Evolutionary conservation across 2,888 invertebrate genomes (phyloP).

Genomic region (Acleris cristana): DNA sequence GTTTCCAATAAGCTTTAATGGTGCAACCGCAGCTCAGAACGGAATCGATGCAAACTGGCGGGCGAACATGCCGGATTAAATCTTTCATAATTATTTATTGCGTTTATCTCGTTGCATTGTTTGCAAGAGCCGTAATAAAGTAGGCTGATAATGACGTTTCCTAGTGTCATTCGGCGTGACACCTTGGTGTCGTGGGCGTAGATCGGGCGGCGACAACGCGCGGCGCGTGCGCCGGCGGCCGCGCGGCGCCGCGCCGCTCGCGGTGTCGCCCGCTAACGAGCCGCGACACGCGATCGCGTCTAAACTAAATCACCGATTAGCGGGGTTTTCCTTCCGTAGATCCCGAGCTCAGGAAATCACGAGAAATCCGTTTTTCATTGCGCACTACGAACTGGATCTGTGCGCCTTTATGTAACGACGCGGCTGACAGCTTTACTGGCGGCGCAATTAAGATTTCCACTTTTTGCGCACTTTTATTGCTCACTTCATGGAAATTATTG

Average conservation of each 20-base stretch:
- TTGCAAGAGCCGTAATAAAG: conserved; percentile 62
- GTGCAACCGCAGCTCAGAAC: conserved; percentile 60
- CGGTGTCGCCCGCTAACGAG: conserved; percentile 67
- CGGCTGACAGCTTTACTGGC: conserved; percentile 72
- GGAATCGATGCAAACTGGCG: conserved; percentile 59
- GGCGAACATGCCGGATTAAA: conserved; percentile 70
- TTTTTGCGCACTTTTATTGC: conserved; percentile 81
- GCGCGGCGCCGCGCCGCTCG: conserved; percentile 43
- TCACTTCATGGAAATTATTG: conserved; percentile 83
- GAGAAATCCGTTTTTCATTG: conserved; percentile 80
- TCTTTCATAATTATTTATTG: conserved; percentile 73
- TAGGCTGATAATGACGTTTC: conserved; percentile 68
- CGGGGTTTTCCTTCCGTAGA: conserved; percentile 80
- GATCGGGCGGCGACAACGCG: conserved; percentile 56
- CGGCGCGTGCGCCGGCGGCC: conserved; percentile 35
- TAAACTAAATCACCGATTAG: conserved; percentile 69
- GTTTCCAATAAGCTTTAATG: conserved; percentile 80
- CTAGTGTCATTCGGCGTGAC: conserved; percentile 50
- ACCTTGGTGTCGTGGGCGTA: conserved; percentile 36
- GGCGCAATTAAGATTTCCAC: conserved; percentile 81
- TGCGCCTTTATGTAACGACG: conserved; percentile 76
- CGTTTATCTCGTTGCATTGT: conserved; percentile 72
- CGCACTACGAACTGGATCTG: conserved; percentile 74
- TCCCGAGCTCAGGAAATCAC: conserved; percentile 74
- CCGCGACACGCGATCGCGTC: conserved; percentile 68